A percentile compares a stretch with the other conserved stretches of the same genome.
Conservation (phyloP, 1,140 invertebrate genomes). For the Diabrotica undecimpunctata region DNA sequence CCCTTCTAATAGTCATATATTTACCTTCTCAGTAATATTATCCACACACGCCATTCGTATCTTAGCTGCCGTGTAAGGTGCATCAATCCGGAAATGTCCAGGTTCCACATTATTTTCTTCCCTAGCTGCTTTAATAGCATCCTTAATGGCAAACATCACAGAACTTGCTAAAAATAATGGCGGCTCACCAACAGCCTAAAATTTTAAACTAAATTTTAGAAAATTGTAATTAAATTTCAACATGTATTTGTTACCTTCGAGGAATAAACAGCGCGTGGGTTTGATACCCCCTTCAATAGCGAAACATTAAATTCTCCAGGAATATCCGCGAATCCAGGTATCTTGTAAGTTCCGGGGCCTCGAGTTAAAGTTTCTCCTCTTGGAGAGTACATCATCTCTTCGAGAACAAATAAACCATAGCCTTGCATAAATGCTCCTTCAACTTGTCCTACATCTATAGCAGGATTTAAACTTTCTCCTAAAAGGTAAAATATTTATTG, state of each 20-base stretch:
- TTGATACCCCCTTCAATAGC: slow-evolving; percentile 79
- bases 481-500: slow-evolving; percentile 11
- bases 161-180: slow-evolving; percentile 85
- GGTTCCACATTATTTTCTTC: slow-evolving; percentile 59
- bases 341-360: slow-evolving; percentile 91
- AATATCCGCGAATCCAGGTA: slow-evolving; percentile 87
- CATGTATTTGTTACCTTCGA: slow-evolving; percentile 69
- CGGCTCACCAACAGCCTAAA: too few relatives aligned
- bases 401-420: slow-evolving; percentile 86
- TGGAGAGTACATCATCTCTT: slow-evolving; percentile 83
- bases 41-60: slow-evolving; percentile 90
- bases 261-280: slow-evolving; percentile 88
- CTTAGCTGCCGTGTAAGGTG: slow-evolving; percentile 82
- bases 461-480: slow-evolving; percentile 88
- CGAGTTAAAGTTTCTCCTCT: slow-evolving; percentile 72
- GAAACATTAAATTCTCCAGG: slow-evolving; percentile 91
- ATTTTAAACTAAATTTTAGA: too few relatives aligned
- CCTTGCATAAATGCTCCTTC: slow-evolving; percentile 94
- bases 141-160: slow-evolving; percentile 85
- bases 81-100: slow-evolving; percentile 68
- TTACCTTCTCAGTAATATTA: slow-evolving; percentile 74
- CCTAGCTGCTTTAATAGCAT: slow-evolving; percentile 79
- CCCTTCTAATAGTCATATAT: background rate
- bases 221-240: too few relatives aligned
- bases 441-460: slow-evolving; percentile 94